Evolutionary conservation across 2,797 vertebrate species (phyloP).

Genomic region (Phoeniculus purpureus): DNA sequence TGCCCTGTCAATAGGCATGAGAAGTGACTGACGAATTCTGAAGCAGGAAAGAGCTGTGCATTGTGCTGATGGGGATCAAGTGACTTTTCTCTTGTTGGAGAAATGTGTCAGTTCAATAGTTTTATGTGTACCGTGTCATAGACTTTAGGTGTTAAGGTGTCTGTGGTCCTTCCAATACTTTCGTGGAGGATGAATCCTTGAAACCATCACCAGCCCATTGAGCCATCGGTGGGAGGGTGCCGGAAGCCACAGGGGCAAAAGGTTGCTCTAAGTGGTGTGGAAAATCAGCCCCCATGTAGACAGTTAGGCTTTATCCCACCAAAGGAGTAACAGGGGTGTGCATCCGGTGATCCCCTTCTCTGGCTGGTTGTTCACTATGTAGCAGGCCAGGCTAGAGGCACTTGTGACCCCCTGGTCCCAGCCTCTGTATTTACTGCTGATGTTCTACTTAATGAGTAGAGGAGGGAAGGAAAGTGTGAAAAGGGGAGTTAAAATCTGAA

Average conservation of each 20-base stretch:
- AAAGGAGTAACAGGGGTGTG: not conserved
- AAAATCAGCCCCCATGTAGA: not conserved
- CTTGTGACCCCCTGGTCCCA: not conserved
- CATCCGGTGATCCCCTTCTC: not conserved
- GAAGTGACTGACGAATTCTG: not conserved
- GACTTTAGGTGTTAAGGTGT: not conserved
- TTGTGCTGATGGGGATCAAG: not conserved
- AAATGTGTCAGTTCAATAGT: not conserved
- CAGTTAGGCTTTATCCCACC: not conserved
- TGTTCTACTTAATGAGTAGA: not conserved
- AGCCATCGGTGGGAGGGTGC: not conserved
- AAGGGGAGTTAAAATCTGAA: not conserved
- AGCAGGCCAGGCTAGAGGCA: not conserved
- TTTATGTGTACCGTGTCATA: not conserved
- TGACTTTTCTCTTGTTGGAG: not conserved
- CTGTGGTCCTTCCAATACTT: not conserved
- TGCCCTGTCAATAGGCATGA: not conserved
- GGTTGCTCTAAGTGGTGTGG: not conserved
- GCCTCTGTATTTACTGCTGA: not conserved
- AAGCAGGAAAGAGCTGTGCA: slow-evolving; percentile 8
- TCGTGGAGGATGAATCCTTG: not conserved
- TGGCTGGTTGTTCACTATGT: not conserved
- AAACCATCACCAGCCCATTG: not conserved
- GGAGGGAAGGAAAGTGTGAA: not conserved
- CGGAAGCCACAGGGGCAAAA: not conserved